These are phyloP conservation scores for Syrmaticus mikado DNA, from an alignment of 2,113 vertebrate genomes.

Conservation along the genomic window DNA sequence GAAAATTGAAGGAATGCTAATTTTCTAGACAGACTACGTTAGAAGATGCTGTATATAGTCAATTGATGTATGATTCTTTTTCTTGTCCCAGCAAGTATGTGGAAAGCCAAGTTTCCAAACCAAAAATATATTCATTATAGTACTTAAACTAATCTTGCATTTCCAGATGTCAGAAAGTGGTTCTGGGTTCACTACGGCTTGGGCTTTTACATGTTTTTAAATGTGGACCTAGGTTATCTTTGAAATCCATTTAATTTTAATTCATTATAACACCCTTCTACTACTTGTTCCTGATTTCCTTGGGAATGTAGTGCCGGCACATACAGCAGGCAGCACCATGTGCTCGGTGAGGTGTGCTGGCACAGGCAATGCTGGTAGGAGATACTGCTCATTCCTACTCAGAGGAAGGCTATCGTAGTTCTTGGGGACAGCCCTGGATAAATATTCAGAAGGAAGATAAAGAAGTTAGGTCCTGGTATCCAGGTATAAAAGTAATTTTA, in stretches of 20 bases:
- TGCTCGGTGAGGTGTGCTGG: background rate
- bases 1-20: background rate
- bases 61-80: background rate
- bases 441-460: background rate
- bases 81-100: background rate
- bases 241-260: background rate
- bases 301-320: background rate
- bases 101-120: background rate
- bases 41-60: background rate
- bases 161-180: background rate
- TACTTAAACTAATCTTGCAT: background rate
- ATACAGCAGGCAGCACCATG: background rate
- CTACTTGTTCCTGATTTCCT: background rate
- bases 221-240: background rate
- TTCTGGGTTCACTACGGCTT: background rate
- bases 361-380: constrained; percentile 8
- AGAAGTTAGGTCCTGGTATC: background rate
- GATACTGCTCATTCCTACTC: background rate
- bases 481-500: constrained; percentile 16
- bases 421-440: background rate
- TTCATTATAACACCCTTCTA: background rate
- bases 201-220: background rate
- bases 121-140: constrained; percentile 5
- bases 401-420: background rate
- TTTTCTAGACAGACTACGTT: background rate